These are phyloP conservation scores for Sericinus montela DNA, from an alignment of 2,888 invertebrate species.

Conservation along the genomic window DNA sequence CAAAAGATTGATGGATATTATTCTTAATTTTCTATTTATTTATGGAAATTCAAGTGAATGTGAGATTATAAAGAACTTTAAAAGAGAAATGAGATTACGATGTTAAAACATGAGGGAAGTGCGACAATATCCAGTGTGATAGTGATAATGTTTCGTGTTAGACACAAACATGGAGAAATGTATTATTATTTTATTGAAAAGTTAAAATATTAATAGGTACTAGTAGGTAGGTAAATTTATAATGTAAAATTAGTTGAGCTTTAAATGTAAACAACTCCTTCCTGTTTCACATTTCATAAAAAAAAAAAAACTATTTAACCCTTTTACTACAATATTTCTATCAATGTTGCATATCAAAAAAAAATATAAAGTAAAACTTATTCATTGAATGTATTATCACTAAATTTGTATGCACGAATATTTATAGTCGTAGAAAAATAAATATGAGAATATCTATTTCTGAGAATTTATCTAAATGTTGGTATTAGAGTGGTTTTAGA, in stretches of 20 bases:
- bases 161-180: neutral
- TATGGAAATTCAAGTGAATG: no score
- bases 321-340: no score
- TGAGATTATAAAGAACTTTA: neutral
- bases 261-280: conserved; percentile 14
- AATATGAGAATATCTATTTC: neutral
- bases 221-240: neutral
- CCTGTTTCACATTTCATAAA: neutral
- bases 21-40: no score
- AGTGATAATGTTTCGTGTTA: neutral
- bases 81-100: neutral
- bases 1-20: no score
- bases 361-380: no score
- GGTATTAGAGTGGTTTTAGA: neutral
- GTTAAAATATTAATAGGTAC: no score
- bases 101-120: neutral
- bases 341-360: no score
- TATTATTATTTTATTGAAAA: no score
- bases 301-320: no score
- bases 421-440: no score
- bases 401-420: no score
- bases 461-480: neutral
- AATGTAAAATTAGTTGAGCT: conserved; percentile 2
- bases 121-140: conserved; percentile 4
- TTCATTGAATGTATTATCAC: no score